Evolutionary conservation across 2,797 vertebrate genomes (phyloP), one percentile per base, ranked within the genome.

Genomic region (Oceanodroma leucorhoa): DNA sequence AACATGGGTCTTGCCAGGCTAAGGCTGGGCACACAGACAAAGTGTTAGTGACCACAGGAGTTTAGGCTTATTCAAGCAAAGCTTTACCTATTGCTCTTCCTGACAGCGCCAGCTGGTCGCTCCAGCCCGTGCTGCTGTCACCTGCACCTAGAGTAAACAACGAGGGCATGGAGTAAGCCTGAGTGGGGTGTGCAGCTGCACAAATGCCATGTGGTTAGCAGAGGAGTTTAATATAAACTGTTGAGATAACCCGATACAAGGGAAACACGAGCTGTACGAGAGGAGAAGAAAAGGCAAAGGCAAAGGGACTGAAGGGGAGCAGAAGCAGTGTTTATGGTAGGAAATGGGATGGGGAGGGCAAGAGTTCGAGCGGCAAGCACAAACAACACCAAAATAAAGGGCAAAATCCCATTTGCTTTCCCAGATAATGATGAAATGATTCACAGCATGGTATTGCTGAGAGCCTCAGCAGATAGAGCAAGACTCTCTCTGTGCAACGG

Each of bases 191-290:
- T 81, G 55, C 92, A 87, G 70, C 85, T 88, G 88, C 72, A 76
- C 46, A 83, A 86, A 90, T 79, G 70, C 83, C 83, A 43, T 36
- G 58, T 51, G 62, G 41, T 76, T 93, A 80, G 66, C 51, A 58
- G 62, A 81, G 79, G 62, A 86, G 72, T 93, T 87, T 83, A 78
- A 61, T 58, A 40, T 36, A 91, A 93, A 76, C 66, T 88, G 73
- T 82, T 95, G 80, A 87, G 83, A 93, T 84, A 92, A 90, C 43
- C 50, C 0, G 0, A 36, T 40, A 43, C 24, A 62, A 86, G 30
- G 40, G 62, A 93, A 90, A 88, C 30, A 57, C 0, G 9, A 95
- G 27, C 54, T 71, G 22, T 69, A 43, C 3, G 2, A 80, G n/a
- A 70, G 38, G 18, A 85, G 65, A 38, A 85, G 71, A 85, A 92